A percentile compares a stretch with the other conserved stretches of the same genome.
Conservation (phyloP, 2,113 vertebrate genomes). For the Eulacestoma nigropectus region DNA sequence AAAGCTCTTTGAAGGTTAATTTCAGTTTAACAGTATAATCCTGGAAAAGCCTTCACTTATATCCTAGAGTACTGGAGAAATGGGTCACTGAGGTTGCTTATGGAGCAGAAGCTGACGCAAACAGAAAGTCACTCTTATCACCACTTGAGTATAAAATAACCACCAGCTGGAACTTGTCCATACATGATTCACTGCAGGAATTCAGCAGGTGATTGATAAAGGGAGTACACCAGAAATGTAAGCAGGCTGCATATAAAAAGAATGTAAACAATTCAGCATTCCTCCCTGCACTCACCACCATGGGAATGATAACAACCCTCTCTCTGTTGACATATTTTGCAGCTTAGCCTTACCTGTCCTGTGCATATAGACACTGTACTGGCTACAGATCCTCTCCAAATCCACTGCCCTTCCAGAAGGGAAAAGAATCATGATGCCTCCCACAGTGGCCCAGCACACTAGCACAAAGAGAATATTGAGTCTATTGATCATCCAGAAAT, state of each 20-base stretch:
- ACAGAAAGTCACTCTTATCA: constrained; percentile 16
- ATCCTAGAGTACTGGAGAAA: background rate
- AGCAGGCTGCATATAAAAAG: background rate
- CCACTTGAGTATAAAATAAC: background rate
- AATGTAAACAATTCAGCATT: constrained; percentile 47
- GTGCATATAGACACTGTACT: background rate
- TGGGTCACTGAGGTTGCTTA: background rate
- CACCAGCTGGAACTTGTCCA: background rate
- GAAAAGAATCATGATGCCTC: background rate
- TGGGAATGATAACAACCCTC: background rate
- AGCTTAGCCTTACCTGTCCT: background rate
- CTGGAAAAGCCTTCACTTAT: background rate
- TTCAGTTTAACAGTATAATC: constrained; percentile 10
- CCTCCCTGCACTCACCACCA: background rate
- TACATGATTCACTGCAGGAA: constrained; percentile 22
- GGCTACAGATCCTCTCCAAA: background rate
- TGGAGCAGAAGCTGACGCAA: background rate
- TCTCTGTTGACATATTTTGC: constrained; percentile 1
- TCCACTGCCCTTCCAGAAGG: background rate
- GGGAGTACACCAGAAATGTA: background rate
- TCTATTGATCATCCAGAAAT: background rate
- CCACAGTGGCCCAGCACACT: too few species aligned
- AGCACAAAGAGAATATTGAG: background rate
- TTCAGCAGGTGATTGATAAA: constrained; percentile 33
- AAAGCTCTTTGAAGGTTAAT: background rate